Base-by-base conservation (phyloP, 2,888 invertebrate species). In the Aplocera efformata region DNA sequence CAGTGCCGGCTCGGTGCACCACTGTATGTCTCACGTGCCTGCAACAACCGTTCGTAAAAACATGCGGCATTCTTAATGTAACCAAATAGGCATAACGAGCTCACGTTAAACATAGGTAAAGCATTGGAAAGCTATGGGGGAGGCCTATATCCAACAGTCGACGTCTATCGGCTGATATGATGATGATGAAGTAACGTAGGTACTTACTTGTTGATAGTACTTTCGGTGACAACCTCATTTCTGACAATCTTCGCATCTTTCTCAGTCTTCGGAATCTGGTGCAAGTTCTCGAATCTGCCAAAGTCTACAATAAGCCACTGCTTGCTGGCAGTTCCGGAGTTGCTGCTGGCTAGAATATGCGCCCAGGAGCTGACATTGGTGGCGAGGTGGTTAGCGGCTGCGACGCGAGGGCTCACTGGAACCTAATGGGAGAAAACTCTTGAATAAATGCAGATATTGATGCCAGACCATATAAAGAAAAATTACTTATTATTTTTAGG, bases 231-330 rank as follows among this genome's bases (percentile, higher is more conserved):
- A 7, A 72, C 54, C 36, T 79, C 74, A 24, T 66, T 77, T 20
- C 59, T 53, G n/a, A 17, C 22, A 26, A 41, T 37, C 20, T 46
- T 58, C 6, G 20, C 8, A 6, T 24, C 33, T 20, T 42, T 60
- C 36, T 24, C 33, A 21, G 44, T 60, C 35, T 23, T 34, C 35
- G 51, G 25, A 0, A 56, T 48, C 10, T 63, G 45, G 40, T 73
- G 64, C 2, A 79, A 52, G 1, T 67, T 56, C 27, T 72, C 66
- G 38, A 93, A 91, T 47, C 89, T 88, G 32, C 91, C 91, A 63
- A 93, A 93, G 72, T 96, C 94, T 0, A 96, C 90, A 3, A 94
- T 89, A 57, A 96, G 90, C 97, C 97, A 98, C 69, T 97, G 96
- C 66, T 96, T 95, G 72, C 94, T 94, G 43, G 94, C 94, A 27